Evolutionary conservation across 2,888 invertebrate genomes (phyloP), one percentile per base, ranked within the genome.

Genomic region (Pogonocherus hispidulus): DNA sequence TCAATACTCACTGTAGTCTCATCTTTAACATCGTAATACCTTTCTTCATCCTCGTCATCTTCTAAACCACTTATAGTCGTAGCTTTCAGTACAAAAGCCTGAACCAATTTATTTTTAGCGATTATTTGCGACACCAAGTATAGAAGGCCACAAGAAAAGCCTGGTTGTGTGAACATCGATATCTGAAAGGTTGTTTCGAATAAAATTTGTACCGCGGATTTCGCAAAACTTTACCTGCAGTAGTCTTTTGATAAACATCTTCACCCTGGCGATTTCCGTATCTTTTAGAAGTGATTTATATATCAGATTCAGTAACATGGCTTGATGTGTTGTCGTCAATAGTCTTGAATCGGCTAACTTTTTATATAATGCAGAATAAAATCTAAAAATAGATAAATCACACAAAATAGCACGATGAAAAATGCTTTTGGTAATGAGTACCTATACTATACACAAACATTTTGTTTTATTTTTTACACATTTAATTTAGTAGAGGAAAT

Each of bases 351-450:
- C 95, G 0, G 93, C 84, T 65, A 99, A 84, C 83, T 97, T 97
- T 19, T 91, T 90, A 83, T 99, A 99, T 35, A 99, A 89, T 0
- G 96, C 93, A 68, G 91, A 90, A 86, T 97, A 98, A 86, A 92
- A 96, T 77, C 94, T 92, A 82, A 49, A 82, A 80, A 70, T 32
- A n/a, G n/a, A n/a, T n/a, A n/a, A n/a, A n/a, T n/a, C n/a, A n/a
- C n/a, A n/a, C n/a, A n/a, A n/a, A n/a, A n/a, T n/a, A n/a, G n/a
- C n/a, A n/a, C n/a, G n/a, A n/a, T n/a, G n/a, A n/a, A n/a, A n/a
- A n/a, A n/a, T n/a, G n/a, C n/a, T n/a, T n/a, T n/a, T n/a, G n/a
- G n/a, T n/a, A n/a, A n/a, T n/a, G n/a, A n/a, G n/a, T n/a, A n/a
- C n/a, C n/a, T n/a, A n/a, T n/a, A n/a, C n/a, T n/a, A n/a, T n/a